Evolutionary conservation across 2,113 vertebrate genomes (phyloP).

Genomic region (Camelus dromedarius): DNA sequence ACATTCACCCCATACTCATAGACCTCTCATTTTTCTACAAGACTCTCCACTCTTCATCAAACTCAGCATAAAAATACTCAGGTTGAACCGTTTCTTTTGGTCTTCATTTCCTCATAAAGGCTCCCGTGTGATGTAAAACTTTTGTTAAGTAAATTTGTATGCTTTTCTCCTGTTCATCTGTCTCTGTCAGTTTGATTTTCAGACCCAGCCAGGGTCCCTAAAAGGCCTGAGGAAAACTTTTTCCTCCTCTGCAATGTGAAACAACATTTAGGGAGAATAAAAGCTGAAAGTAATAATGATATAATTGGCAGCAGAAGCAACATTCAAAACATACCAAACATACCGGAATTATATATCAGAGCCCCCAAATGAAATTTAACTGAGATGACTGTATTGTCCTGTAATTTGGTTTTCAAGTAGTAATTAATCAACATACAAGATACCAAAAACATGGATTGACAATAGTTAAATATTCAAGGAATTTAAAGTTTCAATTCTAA

Average conservation of each 20-base stretch:
- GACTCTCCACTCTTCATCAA: not conserved
- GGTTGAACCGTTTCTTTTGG: not conserved
- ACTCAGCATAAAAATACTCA: not conserved
- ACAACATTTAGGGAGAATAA: not conserved
- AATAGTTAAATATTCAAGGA: slow-evolving; percentile 22
- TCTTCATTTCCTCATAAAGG: not conserved
- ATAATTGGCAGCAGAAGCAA: not conserved
- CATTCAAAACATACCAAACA: not conserved
- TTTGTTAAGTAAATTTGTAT: not conserved
- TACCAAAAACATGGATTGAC: not conserved
- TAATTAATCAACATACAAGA: not conserved
- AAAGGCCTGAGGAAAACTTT: not conserved
- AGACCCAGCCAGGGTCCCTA: not conserved
- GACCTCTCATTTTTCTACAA: not conserved
- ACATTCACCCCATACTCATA: not conserved
- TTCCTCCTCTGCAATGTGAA: not conserved
- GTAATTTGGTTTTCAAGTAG: slow-evolving; percentile 13
- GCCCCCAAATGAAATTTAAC: slow-evolving; percentile 9
- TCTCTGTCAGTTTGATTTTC: slow-evolving; percentile 11
- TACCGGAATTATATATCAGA: not conserved
- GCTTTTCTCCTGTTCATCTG: not conserved
- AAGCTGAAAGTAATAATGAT: not conserved
- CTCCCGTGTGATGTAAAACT: not conserved
- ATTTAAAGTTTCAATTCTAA: not conserved
- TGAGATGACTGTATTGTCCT: not conserved